Percentiles rank a stretch among this genome's conserved stretches.
Conservation (phyloP, 2,113 vertebrate species). For the Rhinogobius similis region DNA sequence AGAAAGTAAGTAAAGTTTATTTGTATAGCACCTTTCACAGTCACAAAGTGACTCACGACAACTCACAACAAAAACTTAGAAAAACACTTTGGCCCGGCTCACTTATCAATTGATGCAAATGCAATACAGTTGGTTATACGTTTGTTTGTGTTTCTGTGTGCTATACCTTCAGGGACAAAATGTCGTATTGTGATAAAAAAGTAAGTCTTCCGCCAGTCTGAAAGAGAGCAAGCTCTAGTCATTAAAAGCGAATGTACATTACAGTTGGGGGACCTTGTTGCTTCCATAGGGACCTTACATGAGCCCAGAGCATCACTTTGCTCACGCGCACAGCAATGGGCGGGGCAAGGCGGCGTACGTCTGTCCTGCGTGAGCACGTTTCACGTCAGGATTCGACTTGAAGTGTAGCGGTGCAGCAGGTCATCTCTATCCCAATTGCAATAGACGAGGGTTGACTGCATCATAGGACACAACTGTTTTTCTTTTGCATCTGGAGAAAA, state of each 20-base stretch:
- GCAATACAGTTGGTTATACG: too few relatives aligned
- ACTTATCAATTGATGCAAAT: too few relatives aligned
- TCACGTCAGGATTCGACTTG: slow-evolving; percentile 33
- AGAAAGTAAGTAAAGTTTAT: too few relatives aligned
- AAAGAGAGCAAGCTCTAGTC: neutral
- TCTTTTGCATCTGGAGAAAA: slow-evolving; percentile 12
- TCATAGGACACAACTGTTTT: neutral
- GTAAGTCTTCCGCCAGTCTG: neutral
- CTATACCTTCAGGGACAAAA: too few relatives aligned
- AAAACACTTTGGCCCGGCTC: too few relatives aligned
- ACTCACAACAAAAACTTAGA: too few relatives aligned
- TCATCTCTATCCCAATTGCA: slow-evolving; percentile 27
- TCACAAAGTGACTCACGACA: too few relatives aligned
- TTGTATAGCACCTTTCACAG: too few relatives aligned
- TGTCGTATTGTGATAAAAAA: too few relatives aligned
- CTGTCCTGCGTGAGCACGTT: slow-evolving; percentile 44
- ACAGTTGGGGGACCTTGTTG: neutral
- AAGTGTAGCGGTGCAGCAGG: slow-evolving; percentile 31
- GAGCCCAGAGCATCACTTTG: neutral
- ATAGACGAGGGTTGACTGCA: slow-evolving; percentile 13
- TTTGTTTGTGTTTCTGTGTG: too few relatives aligned
- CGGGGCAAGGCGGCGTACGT: slow-evolving; percentile 27
- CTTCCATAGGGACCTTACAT: neutral
- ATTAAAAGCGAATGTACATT: neutral
- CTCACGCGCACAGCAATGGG: slow-evolving; percentile 31